Evolutionary conservation across 2,113 vertebrate genomes (phyloP), one percentile per base, ranked within the genome.

Genomic region (Larimichthys polyactis): DNA sequence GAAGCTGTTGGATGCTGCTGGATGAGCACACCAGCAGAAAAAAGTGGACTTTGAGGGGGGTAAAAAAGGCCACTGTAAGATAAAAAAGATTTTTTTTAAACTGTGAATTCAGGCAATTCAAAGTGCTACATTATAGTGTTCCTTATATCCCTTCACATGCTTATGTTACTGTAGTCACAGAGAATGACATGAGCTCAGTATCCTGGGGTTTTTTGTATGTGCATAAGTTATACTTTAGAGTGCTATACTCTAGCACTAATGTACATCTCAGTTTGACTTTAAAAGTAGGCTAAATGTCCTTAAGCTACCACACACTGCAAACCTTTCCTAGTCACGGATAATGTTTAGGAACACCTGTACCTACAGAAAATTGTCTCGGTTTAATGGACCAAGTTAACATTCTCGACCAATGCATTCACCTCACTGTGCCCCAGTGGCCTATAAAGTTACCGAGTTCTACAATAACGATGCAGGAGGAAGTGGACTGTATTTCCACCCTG

Each of bases 401-500:
- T 88, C 19, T 72, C 60, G 60, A 65, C 73, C 20, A 48, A 52
- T 85, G 64, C 87, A 77, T 60, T 78, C 64, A 63, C 58, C 76
- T 78, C 59, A 72, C 43, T 70, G 57, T 74, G 52, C 87, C 36
- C 78, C 5, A 44, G 79, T 60, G 82, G 65, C 82, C 64, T 75
- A 60, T 87, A 82, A 78, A 83, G 79, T 65, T 78, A 1, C 63
- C 51, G 48, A 51, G 43, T 73, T 75, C 48, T 76, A 36, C 59
- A 19, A 59, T 83, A 91, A 86, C 75, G 83, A 80, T 85, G 76
- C 64, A 81, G 58, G 65, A 58, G 54, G 66, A 72, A 46, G 79
- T 79, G 29, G 20, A 76, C 22, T 76, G 79, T 57, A 20, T 87
- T 67, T 86, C 79, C 75, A 78, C 69, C 57, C 82, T 84, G 85